These are phyloP conservation scores for Pampusana beccarii DNA, from an alignment of 2,113 vertebrate genomes.

Conservation along the genomic window DNA sequence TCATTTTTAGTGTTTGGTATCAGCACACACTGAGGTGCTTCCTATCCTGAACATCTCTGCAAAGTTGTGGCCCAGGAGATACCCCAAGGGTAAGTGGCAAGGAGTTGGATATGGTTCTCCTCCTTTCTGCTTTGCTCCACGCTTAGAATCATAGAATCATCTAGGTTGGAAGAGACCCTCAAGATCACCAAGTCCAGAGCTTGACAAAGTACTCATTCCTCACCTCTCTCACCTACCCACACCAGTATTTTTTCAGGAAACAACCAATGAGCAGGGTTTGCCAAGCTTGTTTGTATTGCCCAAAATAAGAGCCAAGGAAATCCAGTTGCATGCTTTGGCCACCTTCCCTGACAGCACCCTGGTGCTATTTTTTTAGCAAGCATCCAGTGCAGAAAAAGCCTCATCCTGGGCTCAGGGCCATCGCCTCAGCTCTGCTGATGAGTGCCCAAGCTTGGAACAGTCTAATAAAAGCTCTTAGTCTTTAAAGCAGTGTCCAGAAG, in stretches of 20 bases:
- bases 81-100: background rate
- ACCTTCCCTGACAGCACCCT: background rate
- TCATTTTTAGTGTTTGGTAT: background rate
- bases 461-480: background rate
- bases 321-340: background rate
- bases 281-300: background rate
- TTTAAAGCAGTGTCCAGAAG: background rate
- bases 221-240: background rate
- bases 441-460: background rate
- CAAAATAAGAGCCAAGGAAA: background rate
- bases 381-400: background rate
- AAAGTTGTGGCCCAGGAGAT: background rate
- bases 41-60: background rate
- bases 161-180: too few relatives aligned
- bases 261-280: background rate
- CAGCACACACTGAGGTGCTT: background rate
- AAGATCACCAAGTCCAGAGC: too few relatives aligned
- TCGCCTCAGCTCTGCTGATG: background rate
- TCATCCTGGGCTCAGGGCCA: conserved; percentile 7
- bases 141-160: too few relatives aligned
- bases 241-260: background rate
- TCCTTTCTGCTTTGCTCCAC: background rate
- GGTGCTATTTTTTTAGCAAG: background rate
- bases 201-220: background rate
- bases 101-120: background rate